Conservation (phyloP, 2,113 vertebrate genomes). For the Cheilinus undulatus region DNA sequence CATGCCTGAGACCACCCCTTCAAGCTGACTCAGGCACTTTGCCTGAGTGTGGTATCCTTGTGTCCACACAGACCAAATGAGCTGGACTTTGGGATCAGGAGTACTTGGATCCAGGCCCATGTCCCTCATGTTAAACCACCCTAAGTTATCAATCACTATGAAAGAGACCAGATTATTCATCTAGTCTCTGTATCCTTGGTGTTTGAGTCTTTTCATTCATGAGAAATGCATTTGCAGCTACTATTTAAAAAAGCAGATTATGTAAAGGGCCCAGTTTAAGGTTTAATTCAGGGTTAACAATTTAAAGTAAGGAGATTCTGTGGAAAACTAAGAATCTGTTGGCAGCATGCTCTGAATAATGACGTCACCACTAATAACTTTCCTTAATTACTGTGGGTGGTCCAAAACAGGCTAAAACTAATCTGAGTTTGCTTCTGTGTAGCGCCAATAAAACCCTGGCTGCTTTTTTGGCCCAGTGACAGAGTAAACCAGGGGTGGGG, state of each 20-base stretch:
- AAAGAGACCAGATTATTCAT: too few species aligned
- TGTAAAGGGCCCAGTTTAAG: slow-evolving; percentile 36
- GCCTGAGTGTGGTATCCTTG: too few species aligned
- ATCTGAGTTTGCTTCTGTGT: slow-evolving; percentile 42
- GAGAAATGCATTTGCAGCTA: slow-evolving; percentile 1
- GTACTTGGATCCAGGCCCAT: too few species aligned
- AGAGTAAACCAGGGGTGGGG: slow-evolving; percentile 6
- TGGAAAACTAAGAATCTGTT: slow-evolving; percentile 29
- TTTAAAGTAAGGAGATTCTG: slow-evolving; percentile 32
- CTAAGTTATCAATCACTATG: too few species aligned
- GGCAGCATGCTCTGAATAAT: slow-evolving; percentile 20
- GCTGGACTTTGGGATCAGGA: too few species aligned
- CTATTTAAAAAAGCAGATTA: slow-evolving; percentile 46
- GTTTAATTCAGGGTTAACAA: slow-evolving; percentile 23
- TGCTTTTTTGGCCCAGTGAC: slow-evolving; percentile 5
- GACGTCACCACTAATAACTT: slow-evolving; percentile 41
- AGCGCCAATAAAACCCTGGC: slow-evolving; percentile 14
- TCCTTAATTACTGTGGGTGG: slow-evolving; percentile 62
- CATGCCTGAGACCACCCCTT: too few species aligned
- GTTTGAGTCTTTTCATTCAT: too few species aligned
- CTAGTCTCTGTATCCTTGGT: too few species aligned
- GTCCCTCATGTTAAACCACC: too few species aligned
- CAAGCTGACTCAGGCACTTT: too few species aligned
- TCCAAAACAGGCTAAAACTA: slow-evolving; percentile 33
- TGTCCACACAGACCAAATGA: too few species aligned